Evolutionary conservation across 1,140 invertebrate species (phyloP).

Genomic region (Condylostylus longicornis): DNA sequence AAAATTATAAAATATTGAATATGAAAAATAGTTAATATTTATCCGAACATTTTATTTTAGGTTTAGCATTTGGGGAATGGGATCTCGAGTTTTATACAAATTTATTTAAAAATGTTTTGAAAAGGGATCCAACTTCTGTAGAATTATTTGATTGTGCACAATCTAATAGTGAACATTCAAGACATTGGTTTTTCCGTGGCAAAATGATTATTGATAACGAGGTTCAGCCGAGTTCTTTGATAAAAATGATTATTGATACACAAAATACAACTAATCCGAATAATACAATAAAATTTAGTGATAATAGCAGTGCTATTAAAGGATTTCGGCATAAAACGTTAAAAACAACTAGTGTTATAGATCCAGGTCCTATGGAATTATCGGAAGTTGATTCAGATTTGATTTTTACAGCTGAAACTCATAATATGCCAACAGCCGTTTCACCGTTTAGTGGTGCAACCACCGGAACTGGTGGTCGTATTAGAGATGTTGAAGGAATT

Average conservation of each 20-base stretch:
- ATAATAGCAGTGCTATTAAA: constrained; percentile 91
- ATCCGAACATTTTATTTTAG: constrained; percentile 25
- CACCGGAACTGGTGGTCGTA: constrained; percentile 87
- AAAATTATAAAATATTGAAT: constrained; percentile 30
- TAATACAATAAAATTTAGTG: constrained; percentile 94
- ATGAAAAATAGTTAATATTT: too few species aligned
- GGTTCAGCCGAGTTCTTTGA: constrained; percentile 62
- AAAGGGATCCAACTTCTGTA: constrained; percentile 90
- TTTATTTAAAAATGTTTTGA: constrained; percentile 63
- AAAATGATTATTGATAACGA: constrained; percentile 71
- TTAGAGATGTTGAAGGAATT: constrained; percentile 88
- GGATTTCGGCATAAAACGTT: constrained; percentile 60
- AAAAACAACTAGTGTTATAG: constrained; percentile 41
- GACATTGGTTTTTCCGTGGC: constrained; percentile 90
- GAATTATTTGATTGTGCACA: constrained; percentile 98
- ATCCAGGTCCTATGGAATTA: constrained; percentile 47
- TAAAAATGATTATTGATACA: constrained; percentile 86
- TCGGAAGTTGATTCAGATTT: constrained; percentile 59
- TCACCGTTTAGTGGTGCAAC: constrained; percentile 90
- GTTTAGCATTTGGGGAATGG: constrained; percentile 75
- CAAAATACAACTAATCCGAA: constrained; percentile 75
- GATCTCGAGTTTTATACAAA: constrained; percentile 76
- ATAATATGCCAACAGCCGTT: constrained; percentile 95
- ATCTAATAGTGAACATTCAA: constrained; percentile 87
- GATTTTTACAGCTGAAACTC: constrained; percentile 97